Base-by-base conservation (phyloP, 53 echinoderm and acorn worm genomes). In the Temnopleurus reevesii region DNA sequence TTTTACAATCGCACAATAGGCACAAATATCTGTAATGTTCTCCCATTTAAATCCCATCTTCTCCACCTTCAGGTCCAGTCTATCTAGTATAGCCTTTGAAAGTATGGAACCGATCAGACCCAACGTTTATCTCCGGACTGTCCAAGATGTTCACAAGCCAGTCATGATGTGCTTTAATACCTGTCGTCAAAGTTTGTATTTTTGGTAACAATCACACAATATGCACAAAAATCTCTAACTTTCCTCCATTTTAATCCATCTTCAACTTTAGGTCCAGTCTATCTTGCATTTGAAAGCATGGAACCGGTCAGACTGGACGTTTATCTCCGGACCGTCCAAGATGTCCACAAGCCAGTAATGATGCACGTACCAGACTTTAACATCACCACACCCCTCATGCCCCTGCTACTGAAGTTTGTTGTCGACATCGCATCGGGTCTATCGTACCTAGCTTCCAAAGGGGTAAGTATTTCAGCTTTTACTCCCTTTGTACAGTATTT, bases 371-470 rank as follows among this genome's bases (percentile, higher is more conserved):
- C 89, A 19, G 95, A 90, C 28, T 93, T 92, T 71, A 90, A 95
- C 59, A 44, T 92, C 53, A 64, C 92, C 53, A 41, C 83, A 13
- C 90, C 91, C 8, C 63, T 95, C 15, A 66, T 93, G 89, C 95
- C 93, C 8, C 89, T 93, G 53, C 76, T 90, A 17, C 18, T 93
- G 30, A 60, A 93, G 53, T 90, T 95, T 81, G 90, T 92, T 4
- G 56, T 59, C 8, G 95, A 93, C 76, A 91, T 90, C 46, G 77
- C 88, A 10, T 91, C 90, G 13, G 95, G 95, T 0, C 91, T 95
- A 34, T 89, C 63, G 12, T 92, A 95, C 47, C 92, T 95, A 8
- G 91, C 90, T 13, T 86, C 90, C 5, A 76, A 77, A 9, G 77
- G 84, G 77, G 92, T 92, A 76, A 92, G 92, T 59, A 49, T 1